Conservation (phyloP, 2,888 invertebrate genomes). For the Norana najaformis region DNA sequence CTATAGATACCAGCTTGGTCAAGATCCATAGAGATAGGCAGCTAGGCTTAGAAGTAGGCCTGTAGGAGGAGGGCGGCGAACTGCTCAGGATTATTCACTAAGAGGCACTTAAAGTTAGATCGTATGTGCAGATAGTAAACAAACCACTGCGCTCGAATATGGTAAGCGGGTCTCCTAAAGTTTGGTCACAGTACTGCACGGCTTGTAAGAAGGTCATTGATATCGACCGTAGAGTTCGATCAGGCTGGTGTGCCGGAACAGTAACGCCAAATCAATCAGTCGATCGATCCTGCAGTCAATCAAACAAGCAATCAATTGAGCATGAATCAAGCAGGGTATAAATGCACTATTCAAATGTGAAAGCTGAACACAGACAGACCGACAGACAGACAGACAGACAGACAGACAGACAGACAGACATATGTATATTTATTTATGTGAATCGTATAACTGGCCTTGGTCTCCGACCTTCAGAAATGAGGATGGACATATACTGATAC, state of each 20-base stretch:
- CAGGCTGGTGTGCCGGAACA: no score
- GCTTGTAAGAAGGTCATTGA: background rate
- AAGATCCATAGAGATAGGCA: background rate
- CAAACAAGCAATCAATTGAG: no score
- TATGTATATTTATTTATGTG: no score
- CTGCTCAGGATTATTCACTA: background rate
- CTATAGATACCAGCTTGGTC: background rate
- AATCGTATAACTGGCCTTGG: background rate
- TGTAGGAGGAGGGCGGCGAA: background rate
- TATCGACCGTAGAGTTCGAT: background rate
- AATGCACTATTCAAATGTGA: background rate
- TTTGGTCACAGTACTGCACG: background rate
- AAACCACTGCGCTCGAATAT: background rate
- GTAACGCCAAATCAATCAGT: no score
- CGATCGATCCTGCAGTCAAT: no score
- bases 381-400: background rate
- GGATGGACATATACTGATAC: no score
- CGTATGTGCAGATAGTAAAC: background rate
- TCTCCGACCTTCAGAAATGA: no score
- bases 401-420: background rate
- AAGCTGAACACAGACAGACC: background rate
- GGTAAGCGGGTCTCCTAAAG: no score
- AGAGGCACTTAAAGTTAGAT: background rate
- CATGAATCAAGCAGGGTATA: background rate
- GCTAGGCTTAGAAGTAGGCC: constrained; percentile 1